Evolutionary conservation across 2,113 vertebrate genomes (phyloP), one percentile per base, ranked within the genome.

Genomic region (Cromileptes altivelis): DNA sequence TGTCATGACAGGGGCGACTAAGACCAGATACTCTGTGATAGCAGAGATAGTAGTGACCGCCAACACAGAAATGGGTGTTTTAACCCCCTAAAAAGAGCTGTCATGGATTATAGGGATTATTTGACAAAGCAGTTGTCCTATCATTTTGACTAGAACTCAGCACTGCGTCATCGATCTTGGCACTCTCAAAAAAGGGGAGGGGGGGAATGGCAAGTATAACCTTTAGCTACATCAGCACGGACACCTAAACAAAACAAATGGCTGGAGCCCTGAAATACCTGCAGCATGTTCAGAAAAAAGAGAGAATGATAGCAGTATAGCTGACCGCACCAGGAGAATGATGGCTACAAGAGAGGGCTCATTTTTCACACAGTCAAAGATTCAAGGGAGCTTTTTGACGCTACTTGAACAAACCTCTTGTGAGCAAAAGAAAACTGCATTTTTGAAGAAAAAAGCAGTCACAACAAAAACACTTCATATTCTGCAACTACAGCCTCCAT

Each of bases 71-170:
- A 72, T 80, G 19, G 45, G 33, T 62, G 57, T 68, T 76, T 67
- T 71, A 70, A 21, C 70, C 58, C 55, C 18, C 45, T 13, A 17
- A 57, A 67, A 52, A 78, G 75, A 81, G 62, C 73, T 78, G 81
- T 85, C 85, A 75, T 64, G 74, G 90, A 91, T 94, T 90, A 88
- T 55, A 80, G 45, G 77, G 83, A 87, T 90, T 91, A 91, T 89
- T 87, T 89, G 85, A 88, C 70, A 77, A 57, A 81, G 75, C 70
- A 70, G 75, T 88, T 21, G 11, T 50, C 47, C 58, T 50, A 63
- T 65, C 25, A 73, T 84, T 88, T 78, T 67, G 62, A 72, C 60
- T 45, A 78, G 49, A 82, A 68, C 80, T 75, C 81, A 79, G 80
- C 62, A 90, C 83, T 82, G 82, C 33, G 8, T 90, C 81, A 78